A percentile compares a stretch with the other conserved stretches of the same genome.
Evolutionary conservation across 2,113 vertebrate species (phyloP).

Genomic region (Saguinus imperator): DNA sequence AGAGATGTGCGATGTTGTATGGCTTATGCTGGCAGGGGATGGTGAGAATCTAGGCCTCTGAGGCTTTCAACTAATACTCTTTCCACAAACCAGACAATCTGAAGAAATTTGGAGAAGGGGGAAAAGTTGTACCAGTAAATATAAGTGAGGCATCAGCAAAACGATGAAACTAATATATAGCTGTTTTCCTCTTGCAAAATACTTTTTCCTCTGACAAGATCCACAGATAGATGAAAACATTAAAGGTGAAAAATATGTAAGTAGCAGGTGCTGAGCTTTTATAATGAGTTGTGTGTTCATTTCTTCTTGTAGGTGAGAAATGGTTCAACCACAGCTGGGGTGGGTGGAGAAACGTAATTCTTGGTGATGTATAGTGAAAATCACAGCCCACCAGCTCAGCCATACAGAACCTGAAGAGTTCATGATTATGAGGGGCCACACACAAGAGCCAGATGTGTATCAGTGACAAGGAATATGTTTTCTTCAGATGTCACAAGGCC

Average conservation of each 20-base stretch:
- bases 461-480: not conserved
- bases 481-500: not conserved
- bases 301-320: not conserved
- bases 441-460: not conserved
- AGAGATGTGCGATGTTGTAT: not conserved
- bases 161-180: not conserved
- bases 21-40: not conserved
- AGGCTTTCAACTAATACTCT: not conserved
- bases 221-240: not conserved
- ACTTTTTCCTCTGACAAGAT: not conserved
- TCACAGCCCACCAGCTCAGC: not conserved
- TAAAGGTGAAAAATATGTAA: not conserved
- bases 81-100: not conserved
- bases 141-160: not conserved
- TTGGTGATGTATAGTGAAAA: not conserved
- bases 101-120: not conserved
- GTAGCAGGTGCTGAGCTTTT: constrained; percentile 28
- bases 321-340: not conserved
- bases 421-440: not conserved
- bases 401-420: not conserved
- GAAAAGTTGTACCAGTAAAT: not conserved
- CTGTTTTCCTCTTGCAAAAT: constrained; percentile 8
- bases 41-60: not conserved
- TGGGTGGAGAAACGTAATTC: constrained; percentile 1
- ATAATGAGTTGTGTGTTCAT: not conserved